These are phyloP conservation scores for Rhorus exstirpatorius DNA, from an alignment of 2,888 invertebrate species.

Conservation along the genomic window DNA sequence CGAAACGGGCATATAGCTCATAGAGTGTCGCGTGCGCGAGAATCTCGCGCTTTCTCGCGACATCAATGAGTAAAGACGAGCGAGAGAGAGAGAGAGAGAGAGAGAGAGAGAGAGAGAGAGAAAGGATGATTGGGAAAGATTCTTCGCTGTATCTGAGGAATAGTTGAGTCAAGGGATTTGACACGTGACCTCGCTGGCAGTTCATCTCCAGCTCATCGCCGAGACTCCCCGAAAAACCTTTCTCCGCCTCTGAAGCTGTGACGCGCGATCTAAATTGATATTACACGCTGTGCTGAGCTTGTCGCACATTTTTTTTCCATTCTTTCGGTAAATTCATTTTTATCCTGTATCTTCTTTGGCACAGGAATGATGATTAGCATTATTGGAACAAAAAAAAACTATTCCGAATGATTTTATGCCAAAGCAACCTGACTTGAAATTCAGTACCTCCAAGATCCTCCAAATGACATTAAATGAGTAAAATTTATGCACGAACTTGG, in stretches of 20 bases:
- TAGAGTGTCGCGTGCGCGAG: conserved; percentile 53
- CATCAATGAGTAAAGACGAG: conserved; percentile 23
- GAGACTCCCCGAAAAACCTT: conserved; percentile 64
- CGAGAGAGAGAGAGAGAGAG: not conserved
- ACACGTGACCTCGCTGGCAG: conserved; percentile 80
- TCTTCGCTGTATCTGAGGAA: conserved; percentile 61
- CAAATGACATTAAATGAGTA: too few species aligned
- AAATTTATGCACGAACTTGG: too few species aligned
- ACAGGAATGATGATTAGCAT: not conserved
- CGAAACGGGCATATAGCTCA: conserved; percentile 50
- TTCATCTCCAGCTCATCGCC: conserved; percentile 71
- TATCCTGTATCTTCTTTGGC: not conserved
- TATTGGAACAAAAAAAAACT: not conserved
- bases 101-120: not conserved
- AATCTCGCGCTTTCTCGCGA: conserved; percentile 16
- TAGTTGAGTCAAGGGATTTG: conserved; percentile 69
- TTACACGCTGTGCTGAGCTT: conserved; percentile 63
- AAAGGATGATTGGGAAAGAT: conserved; percentile 51
- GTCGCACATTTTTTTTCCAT: conserved; percentile 42
- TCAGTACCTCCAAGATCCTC: not conserved
- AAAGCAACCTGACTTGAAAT: not conserved
- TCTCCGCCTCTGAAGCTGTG: conserved; percentile 25
- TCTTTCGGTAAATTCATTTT: conserved; percentile 18
- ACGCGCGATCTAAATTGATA: conserved; percentile 69
- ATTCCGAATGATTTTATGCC: not conserved